Conservation (phyloP, 2,113 vertebrate species). For the Sarotherodon lohbergeri region DNA sequence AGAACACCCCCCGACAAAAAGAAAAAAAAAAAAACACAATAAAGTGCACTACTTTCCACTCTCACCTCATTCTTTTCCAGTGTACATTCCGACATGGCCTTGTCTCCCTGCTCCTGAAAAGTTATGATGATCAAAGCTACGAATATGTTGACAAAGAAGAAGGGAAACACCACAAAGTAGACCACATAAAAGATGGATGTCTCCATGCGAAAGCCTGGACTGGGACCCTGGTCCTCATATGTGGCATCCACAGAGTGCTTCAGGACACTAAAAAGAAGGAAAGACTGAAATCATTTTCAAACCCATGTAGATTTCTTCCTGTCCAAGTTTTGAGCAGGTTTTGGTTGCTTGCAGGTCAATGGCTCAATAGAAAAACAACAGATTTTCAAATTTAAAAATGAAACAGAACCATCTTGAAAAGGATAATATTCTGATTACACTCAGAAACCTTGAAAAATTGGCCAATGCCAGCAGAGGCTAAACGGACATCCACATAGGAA, state of each 20-base stretch:
- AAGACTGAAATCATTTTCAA: background rate
- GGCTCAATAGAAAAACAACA: background rate
- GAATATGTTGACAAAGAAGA: constrained; percentile 99
- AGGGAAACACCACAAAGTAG: constrained; percentile 98
- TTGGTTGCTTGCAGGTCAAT: background rate
- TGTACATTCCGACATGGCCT: constrained; percentile 98
- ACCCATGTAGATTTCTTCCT: background rate
- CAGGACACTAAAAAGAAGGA: constrained; percentile 79
- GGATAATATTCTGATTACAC: background rate
- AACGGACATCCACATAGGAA: background rate
- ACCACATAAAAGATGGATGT: constrained; percentile 99
- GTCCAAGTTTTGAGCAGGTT: background rate
- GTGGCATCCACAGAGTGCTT: constrained; percentile 98
- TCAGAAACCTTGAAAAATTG: background rate
- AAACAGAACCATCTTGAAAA: background rate
- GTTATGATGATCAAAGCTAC: constrained; percentile 99
- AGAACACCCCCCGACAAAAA: background rate
- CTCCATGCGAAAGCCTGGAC: constrained; percentile 96
- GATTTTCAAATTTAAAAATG: background rate
- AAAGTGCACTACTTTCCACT: background rate
- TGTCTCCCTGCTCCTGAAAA: constrained; percentile 98
- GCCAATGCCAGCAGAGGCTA: background rate
- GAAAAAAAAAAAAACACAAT: background rate
- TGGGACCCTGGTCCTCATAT: constrained; percentile 95
- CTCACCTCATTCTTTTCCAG: constrained; percentile 97